Percentiles rank a stretch among this genome's conserved stretches.
Evolutionary conservation across 2,888 invertebrate species (phyloP).

Genomic region (Cheilosia grossa): DNA sequence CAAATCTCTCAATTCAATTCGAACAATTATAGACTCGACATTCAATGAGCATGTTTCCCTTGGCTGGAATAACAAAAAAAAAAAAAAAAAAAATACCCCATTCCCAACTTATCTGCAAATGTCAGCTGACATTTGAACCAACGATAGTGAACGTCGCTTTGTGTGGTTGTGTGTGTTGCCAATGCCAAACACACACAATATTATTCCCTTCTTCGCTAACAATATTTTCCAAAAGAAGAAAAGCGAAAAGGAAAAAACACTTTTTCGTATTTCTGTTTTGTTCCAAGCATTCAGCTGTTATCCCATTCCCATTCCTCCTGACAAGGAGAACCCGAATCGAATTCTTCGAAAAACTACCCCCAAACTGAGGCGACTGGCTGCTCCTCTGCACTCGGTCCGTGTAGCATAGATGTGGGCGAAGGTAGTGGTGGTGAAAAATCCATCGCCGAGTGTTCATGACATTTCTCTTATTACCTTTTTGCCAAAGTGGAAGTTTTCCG

Average conservation of each 20-base stretch:
- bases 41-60: conserved; percentile 36
- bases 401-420: conserved; percentile 9
- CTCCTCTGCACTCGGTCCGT: neutral
- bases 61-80: conserved; percentile 15
- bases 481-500: conserved; percentile 74
- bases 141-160: conserved; percentile 29
- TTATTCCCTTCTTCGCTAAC: conserved; percentile 45
- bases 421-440: conserved; percentile 68
- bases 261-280: conserved; percentile 56
- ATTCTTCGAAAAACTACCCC: conserved; percentile 72
- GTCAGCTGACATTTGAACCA: conserved; percentile 74
- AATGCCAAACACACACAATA: conserved; percentile 61
- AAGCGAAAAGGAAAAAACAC: neutral
- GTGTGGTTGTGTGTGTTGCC: conserved; percentile 44
- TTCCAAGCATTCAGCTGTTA: conserved; percentile 55
- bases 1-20: conserved; percentile 59
- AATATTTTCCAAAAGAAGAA: conserved; percentile 42
- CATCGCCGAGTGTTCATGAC: conserved; percentile 75
- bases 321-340: conserved; percentile 38
- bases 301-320: conserved; percentile 4
- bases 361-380: conserved; percentile 28
- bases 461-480: conserved; percentile 75
- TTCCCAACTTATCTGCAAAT: conserved; percentile 65
- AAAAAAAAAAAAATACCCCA: conserved; percentile 5
- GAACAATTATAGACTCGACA: conserved; percentile 67